These are phyloP conservation scores for Latrodectus geometricus DNA, from an alignment of 1,140 invertebrate species.

Conservation along the genomic window DNA sequence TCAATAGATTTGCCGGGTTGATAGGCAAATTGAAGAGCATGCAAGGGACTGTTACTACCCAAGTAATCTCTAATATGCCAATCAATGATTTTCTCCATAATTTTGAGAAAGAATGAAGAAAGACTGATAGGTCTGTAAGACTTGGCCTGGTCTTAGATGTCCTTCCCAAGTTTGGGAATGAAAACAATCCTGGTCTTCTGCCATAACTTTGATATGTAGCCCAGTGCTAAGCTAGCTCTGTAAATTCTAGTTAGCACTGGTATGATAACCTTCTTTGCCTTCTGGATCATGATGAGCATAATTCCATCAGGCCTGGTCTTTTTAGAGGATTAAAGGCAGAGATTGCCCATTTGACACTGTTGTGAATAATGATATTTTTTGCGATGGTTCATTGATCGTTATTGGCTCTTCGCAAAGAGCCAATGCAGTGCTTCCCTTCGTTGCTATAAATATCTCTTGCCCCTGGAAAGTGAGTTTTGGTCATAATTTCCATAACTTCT, in stretches of 20 bases:
- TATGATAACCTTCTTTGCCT: neutral
- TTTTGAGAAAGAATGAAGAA: neutral
- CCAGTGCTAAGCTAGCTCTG: neutral
- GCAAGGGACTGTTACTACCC: neutral
- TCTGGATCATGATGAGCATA: neutral
- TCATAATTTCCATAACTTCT: slow-evolving; percentile 4
- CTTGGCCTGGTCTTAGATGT: neutral
- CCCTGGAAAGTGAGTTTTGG: slow-evolving; percentile 3
- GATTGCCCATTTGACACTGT: neutral
- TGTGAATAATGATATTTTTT: neutral
- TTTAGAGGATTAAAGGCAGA: neutral
- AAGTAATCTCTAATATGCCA: neutral
- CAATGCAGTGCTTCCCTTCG: neutral
- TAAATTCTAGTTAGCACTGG: neutral
- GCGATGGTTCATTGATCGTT: neutral
- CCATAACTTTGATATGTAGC: neutral
- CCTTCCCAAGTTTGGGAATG: neutral
- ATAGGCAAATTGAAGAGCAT: neutral
- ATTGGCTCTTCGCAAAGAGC: neutral
- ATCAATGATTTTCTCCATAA: neutral
- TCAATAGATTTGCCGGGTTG: slow-evolving; percentile 9
- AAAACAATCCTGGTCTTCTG: slow-evolving; percentile 2
- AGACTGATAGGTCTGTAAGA: slow-evolving; percentile 10
- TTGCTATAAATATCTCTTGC: neutral
- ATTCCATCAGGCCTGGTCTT: neutral